Base-by-base conservation (phyloP, 2,888 invertebrate genomes). In the Gymnoscelis rufifasciata region DNA sequence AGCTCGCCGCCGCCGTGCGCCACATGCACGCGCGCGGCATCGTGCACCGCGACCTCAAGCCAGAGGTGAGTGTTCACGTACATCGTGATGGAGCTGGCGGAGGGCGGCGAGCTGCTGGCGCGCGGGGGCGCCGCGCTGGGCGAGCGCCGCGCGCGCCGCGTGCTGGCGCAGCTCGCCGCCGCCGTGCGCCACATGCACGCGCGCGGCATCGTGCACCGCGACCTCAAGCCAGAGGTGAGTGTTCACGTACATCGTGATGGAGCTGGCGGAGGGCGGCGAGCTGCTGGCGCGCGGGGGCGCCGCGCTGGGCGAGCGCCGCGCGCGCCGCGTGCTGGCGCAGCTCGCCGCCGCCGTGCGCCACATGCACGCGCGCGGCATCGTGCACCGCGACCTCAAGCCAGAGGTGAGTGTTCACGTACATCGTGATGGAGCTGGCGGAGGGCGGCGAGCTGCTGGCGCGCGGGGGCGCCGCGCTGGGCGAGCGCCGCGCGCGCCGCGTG, bases 121-220 rank as follows among this genome's bases (percentile, higher is more conserved):
- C n/a, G n/a, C n/a, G n/a, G n/a, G n/a, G n/a, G n/a, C n/a, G n/a
- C 92, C 64, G 82, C 83, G 92, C 26, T 97, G 60, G 92, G 93
- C 0, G 98, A 98, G 82, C 76, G 89, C 0, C 90, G 92, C 57
- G 97, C 97, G 4, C 91, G 94, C n/a, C 86, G 89, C 6, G 92
- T 98, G 43, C 92, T 97, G 84, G 83, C 90, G 24, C 95, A 97
- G 74, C 88, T 98, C 31, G 94, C 95, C 0, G 90, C 92, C 10
- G 97, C 97, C 38, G 93, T 98, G 12, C 84, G 91, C 23, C 96
- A 93, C 75, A 93, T 98, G 91, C 98, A 98, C 83, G 97, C 29
- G 0, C 8, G 42, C 4, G 23, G 26, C 7, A 29, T 50, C 26
- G 49, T 50, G 19, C 45, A 42, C 19, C 8, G 45, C 3, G 45